Percentiles rank a stretch among this genome's conserved stretches.
These are phyloP conservation scores for Sapayoa aenigma DNA, from an alignment of 2,113 vertebrate species.

Conservation along the genomic window DNA sequence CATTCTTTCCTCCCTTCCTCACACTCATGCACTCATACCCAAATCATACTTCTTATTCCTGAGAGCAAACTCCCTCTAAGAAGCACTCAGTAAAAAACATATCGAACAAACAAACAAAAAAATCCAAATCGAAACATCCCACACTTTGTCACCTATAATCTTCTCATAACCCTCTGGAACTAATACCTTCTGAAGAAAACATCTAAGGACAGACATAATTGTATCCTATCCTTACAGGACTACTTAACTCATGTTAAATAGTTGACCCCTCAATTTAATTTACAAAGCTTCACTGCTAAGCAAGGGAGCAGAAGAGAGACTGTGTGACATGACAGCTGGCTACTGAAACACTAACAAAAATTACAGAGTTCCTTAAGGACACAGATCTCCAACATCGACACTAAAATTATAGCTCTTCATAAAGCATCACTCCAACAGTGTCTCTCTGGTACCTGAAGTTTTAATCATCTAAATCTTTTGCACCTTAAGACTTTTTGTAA, in stretches of 20 bases:
- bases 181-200: background rate
- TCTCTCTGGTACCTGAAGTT: background rate
- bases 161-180: background rate
- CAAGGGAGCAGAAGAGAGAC: background rate
- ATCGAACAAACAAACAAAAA: background rate
- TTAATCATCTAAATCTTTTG: background rate
- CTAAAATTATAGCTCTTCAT: background rate
- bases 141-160: background rate
- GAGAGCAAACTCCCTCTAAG: background rate
- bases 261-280: background rate
- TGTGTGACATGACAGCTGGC: background rate
- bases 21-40: background rate
- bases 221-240: background rate
- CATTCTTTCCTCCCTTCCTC: background rate
- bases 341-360: background rate
- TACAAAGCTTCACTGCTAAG: background rate
- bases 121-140: background rate
- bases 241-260: background rate
- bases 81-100: background rate
- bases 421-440: background rate
- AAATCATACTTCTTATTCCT: background rate
- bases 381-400: background rate
- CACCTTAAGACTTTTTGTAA: background rate
- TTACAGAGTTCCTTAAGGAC: background rate
- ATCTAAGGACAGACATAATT: background rate